Conservation (phyloP, 2,113 vertebrate species). For the Muntiacus muntjak region DNA sequence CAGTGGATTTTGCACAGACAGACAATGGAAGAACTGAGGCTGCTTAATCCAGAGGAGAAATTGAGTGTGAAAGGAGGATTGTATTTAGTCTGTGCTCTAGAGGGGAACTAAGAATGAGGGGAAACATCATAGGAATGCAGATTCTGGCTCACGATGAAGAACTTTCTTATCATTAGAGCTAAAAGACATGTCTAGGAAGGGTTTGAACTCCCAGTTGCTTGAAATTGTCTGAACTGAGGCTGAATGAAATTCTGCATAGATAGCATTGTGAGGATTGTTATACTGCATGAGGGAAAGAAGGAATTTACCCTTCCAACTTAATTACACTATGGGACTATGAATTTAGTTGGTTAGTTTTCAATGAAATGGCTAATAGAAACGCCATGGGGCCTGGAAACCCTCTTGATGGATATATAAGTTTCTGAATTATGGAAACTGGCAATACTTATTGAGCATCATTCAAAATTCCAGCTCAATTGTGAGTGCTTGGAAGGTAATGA, state of each 20-base stretch:
- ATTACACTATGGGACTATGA: not conserved
- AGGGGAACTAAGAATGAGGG: not conserved
- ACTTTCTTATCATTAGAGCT: not conserved
- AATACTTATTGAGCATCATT: not conserved
- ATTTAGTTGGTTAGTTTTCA: not conserved
- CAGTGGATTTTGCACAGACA: not conserved
- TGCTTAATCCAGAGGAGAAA: not conserved
- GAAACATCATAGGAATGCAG: not conserved
- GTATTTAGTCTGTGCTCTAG: not conserved
- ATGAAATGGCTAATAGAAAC: not conserved
- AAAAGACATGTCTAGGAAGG: not conserved
- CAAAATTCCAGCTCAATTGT: constrained; percentile 19
- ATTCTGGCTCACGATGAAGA: not conserved
- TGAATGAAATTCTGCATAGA: not conserved
- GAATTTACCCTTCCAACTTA: not conserved
- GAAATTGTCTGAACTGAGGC: not conserved
- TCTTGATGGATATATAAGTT: not conserved
- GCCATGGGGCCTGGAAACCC: not conserved
- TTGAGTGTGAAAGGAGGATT: not conserved
- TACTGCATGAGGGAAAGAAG: not conserved
- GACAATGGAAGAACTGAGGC: not conserved
- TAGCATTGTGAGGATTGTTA: not conserved
- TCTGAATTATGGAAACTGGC: constrained; percentile 45
- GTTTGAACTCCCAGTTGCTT: not conserved
- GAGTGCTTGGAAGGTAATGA: constrained; percentile 2